Percentiles rank a stretch among this genome's conserved stretches.
phyloP scores from a whole-genome alignment of 2,113 vertebrate species.

The Gobiocypris rarus region DNA sequence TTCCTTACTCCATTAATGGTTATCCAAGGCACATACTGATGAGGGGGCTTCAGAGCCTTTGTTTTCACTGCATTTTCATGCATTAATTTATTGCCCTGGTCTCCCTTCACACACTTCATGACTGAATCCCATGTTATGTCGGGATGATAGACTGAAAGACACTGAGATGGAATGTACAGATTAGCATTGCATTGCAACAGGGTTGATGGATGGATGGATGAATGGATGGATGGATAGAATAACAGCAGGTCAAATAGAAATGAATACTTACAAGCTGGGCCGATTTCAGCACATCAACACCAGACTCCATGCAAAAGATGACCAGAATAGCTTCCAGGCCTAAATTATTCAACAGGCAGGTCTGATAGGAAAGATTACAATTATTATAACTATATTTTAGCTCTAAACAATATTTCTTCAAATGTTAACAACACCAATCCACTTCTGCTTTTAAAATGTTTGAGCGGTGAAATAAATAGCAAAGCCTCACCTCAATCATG shows the following conservation, averaged over 20 bases:
- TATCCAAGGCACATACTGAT: conserved; percentile 91
- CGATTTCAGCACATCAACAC: conserved; percentile 70
- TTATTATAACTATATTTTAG: too few species aligned
- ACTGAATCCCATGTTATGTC: conserved; percentile 57
- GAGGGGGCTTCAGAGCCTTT: conserved; percentile 74
- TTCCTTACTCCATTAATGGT: conserved; percentile 84
- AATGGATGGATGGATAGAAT: neutral
- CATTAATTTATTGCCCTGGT: conserved; percentile 82
- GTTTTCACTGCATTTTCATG: conserved; percentile 86
- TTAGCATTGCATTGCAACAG: neutral
- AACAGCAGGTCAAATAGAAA: neutral
- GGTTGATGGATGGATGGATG: too few species aligned
- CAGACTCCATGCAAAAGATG: conserved; percentile 86
- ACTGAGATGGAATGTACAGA: conserved; percentile 71
- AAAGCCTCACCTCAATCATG: conserved; percentile 86
- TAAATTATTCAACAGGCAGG: conserved; percentile 81
- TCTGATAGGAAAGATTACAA: conserved; percentile 63
- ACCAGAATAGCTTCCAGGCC: conserved; percentile 30
- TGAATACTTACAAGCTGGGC: conserved; percentile 74
- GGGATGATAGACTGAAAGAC: conserved; percentile 73
- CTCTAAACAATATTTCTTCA: neutral
- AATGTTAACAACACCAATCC: neutral
- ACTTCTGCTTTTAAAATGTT: neutral
- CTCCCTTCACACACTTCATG: conserved; percentile 77
- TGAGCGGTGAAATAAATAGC: neutral